Evolutionary conservation across 1,140 invertebrate species (phyloP).

Genomic region (Marisa cornuarietis): DNA sequence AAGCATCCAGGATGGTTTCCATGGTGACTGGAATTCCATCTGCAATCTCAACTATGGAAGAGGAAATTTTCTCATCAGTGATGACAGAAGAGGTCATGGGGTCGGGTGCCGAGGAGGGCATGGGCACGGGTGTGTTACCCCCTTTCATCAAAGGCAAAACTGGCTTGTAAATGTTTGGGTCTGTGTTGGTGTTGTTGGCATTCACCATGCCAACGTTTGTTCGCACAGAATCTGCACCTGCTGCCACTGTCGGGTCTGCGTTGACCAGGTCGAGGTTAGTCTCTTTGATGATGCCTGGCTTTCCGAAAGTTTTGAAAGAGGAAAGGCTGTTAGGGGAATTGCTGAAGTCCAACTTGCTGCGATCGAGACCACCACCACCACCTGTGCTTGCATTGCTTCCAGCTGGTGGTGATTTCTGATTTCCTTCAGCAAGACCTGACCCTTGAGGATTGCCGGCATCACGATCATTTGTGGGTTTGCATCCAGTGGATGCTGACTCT

Average conservation of each 20-base stretch:
- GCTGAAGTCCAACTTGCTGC: constrained; percentile 21
- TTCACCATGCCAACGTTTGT: neutral
- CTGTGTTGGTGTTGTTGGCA: neutral
- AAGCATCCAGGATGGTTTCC: constrained; percentile 51
- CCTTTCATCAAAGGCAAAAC: constrained; percentile 44
- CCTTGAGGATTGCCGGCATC: neutral
- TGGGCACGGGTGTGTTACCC: constrained; percentile 24
- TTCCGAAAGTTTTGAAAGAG: constrained; percentile 34
- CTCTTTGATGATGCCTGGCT: constrained; percentile 29
- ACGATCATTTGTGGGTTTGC: neutral
- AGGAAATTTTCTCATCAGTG: constrained; percentile 28
- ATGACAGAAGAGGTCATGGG: constrained; percentile 45
- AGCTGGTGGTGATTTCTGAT: constrained; percentile 14
- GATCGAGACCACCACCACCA: constrained; percentile 2
- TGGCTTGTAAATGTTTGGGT: constrained; percentile 43
- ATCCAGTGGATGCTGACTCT: neutral
- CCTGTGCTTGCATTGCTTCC: neutral
- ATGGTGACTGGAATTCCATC: constrained; percentile 46
- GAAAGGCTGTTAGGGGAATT: constrained; percentile 24
- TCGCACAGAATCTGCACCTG: constrained; percentile 10
- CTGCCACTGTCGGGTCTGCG: constrained; percentile 20
- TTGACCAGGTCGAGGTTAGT: constrained; percentile 39
- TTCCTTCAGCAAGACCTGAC: constrained; percentile 3
- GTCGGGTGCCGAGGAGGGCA: constrained; percentile 32
- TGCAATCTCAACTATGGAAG: constrained; percentile 12